Base-by-base conservation (phyloP, 2,888 invertebrate genomes). In the Gonocerus acuteangulatus region DNA sequence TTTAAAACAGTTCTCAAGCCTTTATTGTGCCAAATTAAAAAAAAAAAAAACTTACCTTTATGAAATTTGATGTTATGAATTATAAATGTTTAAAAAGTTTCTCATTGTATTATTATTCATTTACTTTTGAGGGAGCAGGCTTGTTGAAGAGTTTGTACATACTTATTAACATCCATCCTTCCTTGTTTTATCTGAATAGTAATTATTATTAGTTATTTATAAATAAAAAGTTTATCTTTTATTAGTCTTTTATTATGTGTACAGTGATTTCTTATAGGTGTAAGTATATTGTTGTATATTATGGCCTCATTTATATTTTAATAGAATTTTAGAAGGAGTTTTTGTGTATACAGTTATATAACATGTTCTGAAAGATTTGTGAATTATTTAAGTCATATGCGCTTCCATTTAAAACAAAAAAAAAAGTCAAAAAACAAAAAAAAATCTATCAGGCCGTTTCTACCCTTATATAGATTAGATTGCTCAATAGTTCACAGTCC, bases 261-360 rank as follows among this genome's bases (percentile, higher is more conserved):
- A 54, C 54, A 54, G 54, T 54, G 54, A 54, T 54, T 42, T 54
- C 39, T 18, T 36, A 54, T 54, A 54, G 54, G 42, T 54, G 19
- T 54, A 54, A 54, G 54, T 39, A 44, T 36, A 57, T 39, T 39
- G 39, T 39, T 57, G 57, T 57, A 57, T 47, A 57, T 47, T 57
- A 57, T 57, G 57, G 57, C 57, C 57, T 57, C 57, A 47, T 57
- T 57, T 57, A 45, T 57, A 57, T 57, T 57, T 57, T 45, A 57
- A 57, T 54, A 54, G 54, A 42, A 23, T 42, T 39, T 39, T 54
- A 54, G 52, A 36, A 11, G n/a, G 15, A n/a, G n/a, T 39, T 39
- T 39, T 39, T 39, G 39, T 39, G 39, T 39, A 39, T 39, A 39
- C 39, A 9, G 39, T 9, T 39, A 39, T n/a, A 39, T 39, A 39